Evolutionary conservation across 2,797 vertebrate species (phyloP).

Genomic region (Falco biarmicus): DNA sequence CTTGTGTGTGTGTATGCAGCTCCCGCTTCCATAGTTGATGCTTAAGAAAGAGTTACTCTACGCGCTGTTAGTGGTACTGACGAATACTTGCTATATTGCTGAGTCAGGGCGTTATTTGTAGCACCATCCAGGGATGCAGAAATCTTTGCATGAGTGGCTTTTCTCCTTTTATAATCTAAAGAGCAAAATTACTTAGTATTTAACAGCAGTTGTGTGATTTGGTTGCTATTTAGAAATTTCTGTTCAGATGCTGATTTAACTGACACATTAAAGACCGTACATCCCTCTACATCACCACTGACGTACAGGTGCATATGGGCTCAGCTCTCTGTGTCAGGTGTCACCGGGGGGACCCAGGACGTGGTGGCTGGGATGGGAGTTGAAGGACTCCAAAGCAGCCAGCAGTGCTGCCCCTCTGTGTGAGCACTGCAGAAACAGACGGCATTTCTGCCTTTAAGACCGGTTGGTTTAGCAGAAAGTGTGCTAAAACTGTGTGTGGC

Average conservation of each 20-base stretch:
- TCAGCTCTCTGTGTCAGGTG: background rate
- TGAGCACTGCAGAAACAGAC: background rate
- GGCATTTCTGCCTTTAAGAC: background rate
- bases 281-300: background rate
- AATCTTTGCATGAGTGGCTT: background rate
- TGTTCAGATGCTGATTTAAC: background rate
- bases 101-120: background rate
- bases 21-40: background rate
- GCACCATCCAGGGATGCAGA: background rate
- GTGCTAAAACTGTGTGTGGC: background rate
- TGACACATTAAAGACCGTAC: background rate
- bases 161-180: background rate
- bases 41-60: background rate
- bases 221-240: background rate
- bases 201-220: background rate
- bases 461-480: background rate
- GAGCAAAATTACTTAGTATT: background rate
- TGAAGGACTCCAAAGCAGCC: background rate
- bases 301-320: fast-evolving
- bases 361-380: background rate
- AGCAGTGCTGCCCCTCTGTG: background rate
- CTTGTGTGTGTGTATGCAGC: background rate
- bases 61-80: background rate
- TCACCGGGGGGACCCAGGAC: background rate
- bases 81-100: background rate